phyloP scores from a whole-genome alignment of 2,113 vertebrate genomes.

The Loxodonta africana region DNA sequence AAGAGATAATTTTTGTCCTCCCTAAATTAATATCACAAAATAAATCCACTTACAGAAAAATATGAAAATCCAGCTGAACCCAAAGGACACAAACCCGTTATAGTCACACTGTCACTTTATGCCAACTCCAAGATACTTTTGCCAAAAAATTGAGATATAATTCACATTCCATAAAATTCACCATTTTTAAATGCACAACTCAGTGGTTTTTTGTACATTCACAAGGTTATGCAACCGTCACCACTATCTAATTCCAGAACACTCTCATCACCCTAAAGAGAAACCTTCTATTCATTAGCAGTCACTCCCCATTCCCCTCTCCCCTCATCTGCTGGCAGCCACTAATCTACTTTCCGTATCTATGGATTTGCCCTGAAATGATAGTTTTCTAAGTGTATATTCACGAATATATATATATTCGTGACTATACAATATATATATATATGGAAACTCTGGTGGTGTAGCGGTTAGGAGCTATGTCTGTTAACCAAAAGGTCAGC shows the following conservation, averaged over 20 bases:
- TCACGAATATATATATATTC: background rate
- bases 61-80: slow-evolving; percentile 36
- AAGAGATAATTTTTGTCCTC: slow-evolving; percentile 38
- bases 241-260: slow-evolving; percentile 39
- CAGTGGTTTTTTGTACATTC: slow-evolving; percentile 34
- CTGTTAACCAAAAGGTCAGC: too few species aligned
- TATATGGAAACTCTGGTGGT: too few species aligned
- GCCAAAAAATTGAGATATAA: background rate
- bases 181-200: slow-evolving; percentile 31
- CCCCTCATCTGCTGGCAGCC: background rate
- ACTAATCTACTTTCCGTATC: slow-evolving; percentile 35
- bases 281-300: background rate
- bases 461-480: too few species aligned
- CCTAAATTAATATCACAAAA: slow-evolving; percentile 36
- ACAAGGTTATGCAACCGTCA: background rate
- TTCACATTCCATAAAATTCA: slow-evolving; percentile 2
- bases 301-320: background rate
- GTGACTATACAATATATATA: too few species aligned
- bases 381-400: slow-evolving; percentile 7
- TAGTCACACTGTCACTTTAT: background rate
- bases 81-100: slow-evolving; percentile 37
- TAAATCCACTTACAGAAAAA: slow-evolving; percentile 47
- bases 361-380: background rate
- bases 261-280: slow-evolving; percentile 15
- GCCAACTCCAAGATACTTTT: slow-evolving; percentile 32